Percentiles rank a stretch among this genome's conserved stretches.
Conservation (phyloP, 1,140 invertebrate species). For the Holcopasites calliopsidis region DNA sequence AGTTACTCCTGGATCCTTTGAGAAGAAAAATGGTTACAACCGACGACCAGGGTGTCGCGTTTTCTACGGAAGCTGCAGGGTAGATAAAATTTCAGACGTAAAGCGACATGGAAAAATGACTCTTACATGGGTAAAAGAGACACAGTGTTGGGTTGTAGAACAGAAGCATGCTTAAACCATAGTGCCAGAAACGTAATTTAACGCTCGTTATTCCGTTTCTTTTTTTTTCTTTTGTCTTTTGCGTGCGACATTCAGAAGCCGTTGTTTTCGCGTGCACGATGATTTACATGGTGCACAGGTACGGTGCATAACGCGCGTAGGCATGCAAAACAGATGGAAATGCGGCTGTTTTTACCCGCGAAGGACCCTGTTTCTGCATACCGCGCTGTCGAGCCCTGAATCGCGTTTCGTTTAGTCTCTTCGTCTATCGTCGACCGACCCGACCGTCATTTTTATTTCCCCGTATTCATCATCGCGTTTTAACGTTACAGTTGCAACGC, state of each 20-base stretch:
- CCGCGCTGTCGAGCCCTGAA: neutral
- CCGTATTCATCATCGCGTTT: neutral
- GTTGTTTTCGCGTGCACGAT: neutral
- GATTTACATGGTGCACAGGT: constrained; percentile 15
- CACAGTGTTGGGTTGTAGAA: neutral
- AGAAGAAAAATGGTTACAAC: neutral
- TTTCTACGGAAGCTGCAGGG: neutral
- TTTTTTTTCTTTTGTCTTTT: neutral
- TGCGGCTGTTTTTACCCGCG: neutral
- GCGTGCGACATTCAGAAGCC: neutral
- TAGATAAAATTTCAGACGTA: neutral
- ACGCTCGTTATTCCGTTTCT: neutral
- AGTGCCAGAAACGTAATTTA: constrained; percentile 20
- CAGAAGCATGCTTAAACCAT: neutral
- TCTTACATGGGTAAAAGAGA: neutral
- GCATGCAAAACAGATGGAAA: constrained; percentile 34
- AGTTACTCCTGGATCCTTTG: too few relatives aligned
- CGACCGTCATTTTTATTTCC: neutral
- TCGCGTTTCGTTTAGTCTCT: neutral
- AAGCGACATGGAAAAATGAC: neutral
- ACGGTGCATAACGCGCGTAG: neutral
- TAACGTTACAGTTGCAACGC: neutral
- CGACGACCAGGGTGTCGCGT: too few relatives aligned
- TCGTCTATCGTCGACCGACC: neutral
- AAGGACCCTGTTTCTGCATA: too few relatives aligned